These are phyloP conservation scores for Lichenostomus cassidix DNA, from an alignment of 2,113 vertebrate species.

Conservation along the genomic window DNA sequence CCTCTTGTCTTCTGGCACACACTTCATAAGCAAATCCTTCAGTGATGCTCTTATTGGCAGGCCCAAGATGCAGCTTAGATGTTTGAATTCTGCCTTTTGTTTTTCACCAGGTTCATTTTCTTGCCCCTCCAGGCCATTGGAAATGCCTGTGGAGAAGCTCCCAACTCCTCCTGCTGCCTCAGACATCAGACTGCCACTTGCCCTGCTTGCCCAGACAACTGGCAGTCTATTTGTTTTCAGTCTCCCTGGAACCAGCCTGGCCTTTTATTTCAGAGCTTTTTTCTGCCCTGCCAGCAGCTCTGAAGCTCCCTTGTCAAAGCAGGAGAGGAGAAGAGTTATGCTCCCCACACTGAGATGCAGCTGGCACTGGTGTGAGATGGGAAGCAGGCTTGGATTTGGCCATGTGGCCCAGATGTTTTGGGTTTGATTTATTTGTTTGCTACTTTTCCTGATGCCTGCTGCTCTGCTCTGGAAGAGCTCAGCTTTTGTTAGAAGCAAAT, in stretches of 20 bases:
- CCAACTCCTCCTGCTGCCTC: neutral
- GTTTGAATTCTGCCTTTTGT: neutral
- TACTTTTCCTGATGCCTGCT: neutral
- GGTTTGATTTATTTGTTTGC: neutral
- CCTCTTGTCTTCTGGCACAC: neutral
- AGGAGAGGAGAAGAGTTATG: neutral
- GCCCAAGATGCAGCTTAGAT: neutral
- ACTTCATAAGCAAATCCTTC: neutral
- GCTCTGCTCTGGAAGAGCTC: neutral
- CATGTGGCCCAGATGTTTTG: neutral
- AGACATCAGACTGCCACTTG: neutral
- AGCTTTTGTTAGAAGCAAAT: neutral
- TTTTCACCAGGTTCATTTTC: neutral
- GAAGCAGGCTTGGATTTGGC: neutral
- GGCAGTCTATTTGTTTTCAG: neutral
- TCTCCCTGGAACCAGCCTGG: neutral
- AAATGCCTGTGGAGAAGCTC: neutral
- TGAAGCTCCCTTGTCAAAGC: neutral
- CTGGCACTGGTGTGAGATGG: neutral
- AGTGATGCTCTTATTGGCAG: neutral
- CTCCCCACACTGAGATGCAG: fast-evolving
- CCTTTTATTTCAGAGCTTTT: neutral
- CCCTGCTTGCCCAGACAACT: neutral
- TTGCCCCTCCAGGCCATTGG: neutral
- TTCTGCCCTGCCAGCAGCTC: neutral